Conservation (phyloP, 2,797 vertebrate genomes). For the Coracias cyanogaster region DNA sequence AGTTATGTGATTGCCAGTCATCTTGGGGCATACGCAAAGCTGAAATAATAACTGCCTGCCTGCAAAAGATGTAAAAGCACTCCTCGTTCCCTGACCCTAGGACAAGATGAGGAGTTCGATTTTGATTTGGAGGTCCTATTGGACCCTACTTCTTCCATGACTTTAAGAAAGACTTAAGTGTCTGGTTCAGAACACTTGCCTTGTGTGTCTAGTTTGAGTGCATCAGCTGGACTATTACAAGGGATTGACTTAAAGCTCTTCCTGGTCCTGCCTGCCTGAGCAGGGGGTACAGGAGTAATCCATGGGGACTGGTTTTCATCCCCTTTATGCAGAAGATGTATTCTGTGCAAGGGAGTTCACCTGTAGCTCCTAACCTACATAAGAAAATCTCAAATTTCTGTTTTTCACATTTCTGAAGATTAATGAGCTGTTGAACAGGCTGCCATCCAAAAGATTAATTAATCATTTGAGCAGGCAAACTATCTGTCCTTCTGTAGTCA, state of each 20-base stretch:
- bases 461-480: not conserved
- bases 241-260: not conserved
- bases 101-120: not conserved
- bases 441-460: not conserved
- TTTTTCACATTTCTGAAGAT: not conserved
- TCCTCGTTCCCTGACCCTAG: not conserved
- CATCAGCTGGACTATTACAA: not conserved
- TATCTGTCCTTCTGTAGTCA: not conserved
- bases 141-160: not conserved
- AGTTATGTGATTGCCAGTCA: not conserved
- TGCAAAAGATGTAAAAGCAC: not conserved
- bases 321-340: not conserved
- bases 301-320: accelerated
- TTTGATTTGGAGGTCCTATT: not conserved
- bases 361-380: not conserved
- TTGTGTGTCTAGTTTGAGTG: not conserved
- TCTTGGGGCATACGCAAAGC: not conserved
- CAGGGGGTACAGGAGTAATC: not conserved
- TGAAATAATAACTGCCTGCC: not conserved
- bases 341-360: not conserved
- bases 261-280: not conserved
- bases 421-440: not conserved
- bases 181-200: not conserved
- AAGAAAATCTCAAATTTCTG: not conserved
- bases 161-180: not conserved